Conservation (phyloP, 2,797 vertebrate genomes). For the Poeciliopsis infans region DNA sequence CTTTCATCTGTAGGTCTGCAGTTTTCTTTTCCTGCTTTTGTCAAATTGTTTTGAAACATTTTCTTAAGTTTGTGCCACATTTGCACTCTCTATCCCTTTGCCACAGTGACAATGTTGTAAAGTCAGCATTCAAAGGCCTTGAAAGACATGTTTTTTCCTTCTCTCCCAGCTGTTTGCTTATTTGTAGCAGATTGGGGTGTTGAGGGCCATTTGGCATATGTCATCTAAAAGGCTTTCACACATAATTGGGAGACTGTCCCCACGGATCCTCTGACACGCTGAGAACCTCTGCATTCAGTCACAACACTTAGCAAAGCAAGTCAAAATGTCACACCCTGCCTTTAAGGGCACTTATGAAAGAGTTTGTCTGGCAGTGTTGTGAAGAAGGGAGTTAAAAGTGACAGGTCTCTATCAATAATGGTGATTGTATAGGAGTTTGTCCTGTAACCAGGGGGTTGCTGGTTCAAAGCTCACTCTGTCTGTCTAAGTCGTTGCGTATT, state of each 20-base stretch:
- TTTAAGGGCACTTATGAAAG: conserved; percentile 35
- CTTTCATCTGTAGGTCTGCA: conserved; percentile 18
- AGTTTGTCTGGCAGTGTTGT: conserved; percentile 19
- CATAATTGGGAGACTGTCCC: conserved; percentile 63
- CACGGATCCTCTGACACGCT: conserved; percentile 43
- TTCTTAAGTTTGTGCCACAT: conserved; percentile 61
- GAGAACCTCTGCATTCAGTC: conserved; percentile 40
- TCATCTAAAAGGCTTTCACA: conserved; percentile 72
- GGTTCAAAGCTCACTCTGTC: too few relatives aligned
- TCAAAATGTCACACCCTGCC: conserved; percentile 54
- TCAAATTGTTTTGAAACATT: conserved; percentile 52
- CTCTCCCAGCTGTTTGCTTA: conserved; percentile 22
- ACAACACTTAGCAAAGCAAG: conserved; percentile 41
- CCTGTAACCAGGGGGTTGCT: too few relatives aligned
- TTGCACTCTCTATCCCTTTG: conserved; percentile 44
- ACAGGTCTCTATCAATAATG: neutral
- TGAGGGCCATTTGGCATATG: conserved; percentile 73
- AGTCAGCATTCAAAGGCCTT: conserved; percentile 40
- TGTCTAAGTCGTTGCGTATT: too few relatives aligned
- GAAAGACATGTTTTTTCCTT: conserved; percentile 36
- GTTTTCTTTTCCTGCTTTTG: conserved; percentile 56
- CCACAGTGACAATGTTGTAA: conserved; percentile 55
- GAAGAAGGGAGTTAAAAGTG: conserved; percentile 9
- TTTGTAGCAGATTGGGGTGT: conserved; percentile 56
- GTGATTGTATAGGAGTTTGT: too few relatives aligned